A percentile compares a stretch with the other conserved stretches of the same genome.
phyloP scores from a whole-genome alignment of 2,113 vertebrate genomes.

The Perca schrenkii region DNA sequence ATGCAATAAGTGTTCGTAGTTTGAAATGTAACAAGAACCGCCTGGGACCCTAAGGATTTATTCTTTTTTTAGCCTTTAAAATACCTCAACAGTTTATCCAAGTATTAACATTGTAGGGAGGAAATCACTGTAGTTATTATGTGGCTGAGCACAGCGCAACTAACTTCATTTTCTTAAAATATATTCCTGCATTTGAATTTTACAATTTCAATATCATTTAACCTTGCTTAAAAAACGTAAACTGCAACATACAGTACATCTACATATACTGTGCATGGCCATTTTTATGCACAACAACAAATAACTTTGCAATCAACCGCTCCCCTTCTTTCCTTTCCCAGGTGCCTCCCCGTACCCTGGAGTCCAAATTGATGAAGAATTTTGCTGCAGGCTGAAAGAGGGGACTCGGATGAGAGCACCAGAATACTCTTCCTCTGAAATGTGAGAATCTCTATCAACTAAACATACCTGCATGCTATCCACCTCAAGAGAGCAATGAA shows the following conservation, averaged over 20 bases:
- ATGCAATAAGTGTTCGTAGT: background rate
- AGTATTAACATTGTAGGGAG: background rate
- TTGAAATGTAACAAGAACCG: background rate
- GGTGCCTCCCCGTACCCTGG: constrained; percentile 95
- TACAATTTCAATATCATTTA: background rate
- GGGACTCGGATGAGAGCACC: constrained; percentile 94
- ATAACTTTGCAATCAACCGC: constrained; percentile 27
- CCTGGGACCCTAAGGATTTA: background rate
- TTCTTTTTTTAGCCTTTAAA: background rate
- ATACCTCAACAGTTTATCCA: background rate
- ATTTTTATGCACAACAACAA: constrained; percentile 2
- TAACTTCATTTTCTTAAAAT: background rate
- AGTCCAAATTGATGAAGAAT: constrained; percentile 95
- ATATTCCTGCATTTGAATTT: background rate
- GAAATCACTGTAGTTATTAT: background rate
- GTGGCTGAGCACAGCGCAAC: background rate
- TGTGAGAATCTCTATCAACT: constrained; percentile 82
- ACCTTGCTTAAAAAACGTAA: background rate
- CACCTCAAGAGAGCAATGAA: background rate
- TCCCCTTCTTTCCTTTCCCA: constrained; percentile 58
- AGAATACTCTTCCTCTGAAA: constrained; percentile 93
- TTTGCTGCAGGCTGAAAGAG: constrained; percentile 92
- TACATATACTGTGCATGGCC: background rate
- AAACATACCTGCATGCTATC: background rate
- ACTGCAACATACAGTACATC: background rate